Base-by-base conservation (phyloP, 2,888 invertebrate species). In the Stenotaenia linearis region DNA sequence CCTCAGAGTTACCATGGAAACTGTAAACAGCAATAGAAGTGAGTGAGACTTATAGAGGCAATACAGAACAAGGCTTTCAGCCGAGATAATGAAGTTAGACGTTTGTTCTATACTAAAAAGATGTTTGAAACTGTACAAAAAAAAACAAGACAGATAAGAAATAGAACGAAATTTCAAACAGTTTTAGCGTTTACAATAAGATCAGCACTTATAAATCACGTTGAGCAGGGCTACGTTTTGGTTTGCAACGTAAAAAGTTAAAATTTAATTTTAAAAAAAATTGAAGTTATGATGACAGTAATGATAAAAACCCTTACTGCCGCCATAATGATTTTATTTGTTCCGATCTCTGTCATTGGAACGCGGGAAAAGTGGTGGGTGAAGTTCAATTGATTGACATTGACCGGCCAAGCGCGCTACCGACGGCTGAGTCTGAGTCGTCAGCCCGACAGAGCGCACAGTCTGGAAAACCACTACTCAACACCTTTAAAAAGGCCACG, bases 41-140 rank as follows among this genome's bases (percentile, higher is more conserved):
- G 69, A 69, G 69, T 28, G 69, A 69, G 69, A 69, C 69, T 69
- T 69, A 69, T 69, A 28, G 69, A 69, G 25, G n/a, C 69, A 69
- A 69, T 69, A 69, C 69, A 69, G 69, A 69, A 69, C 69, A 69
- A 69, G 69, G 69, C 69, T 69, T 69, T 69, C 69, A 69, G 69
- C 69, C 69, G 25, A 69, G 69, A 69, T 69, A 69, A 69, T 69
- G 69, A 69, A 69, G 69, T 69, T 69, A 69, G 69, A 69, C 69
- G 69, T 28, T 69, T 69, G 69, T 69, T 69, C 69, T 23, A 25
- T 69, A 69, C 69, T 3, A 69, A 69, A 45, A 69, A 23, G 25
- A 28, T 28, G 28, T 69, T 69, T 69, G 25, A 69, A 69, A 69
- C 69, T 15, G 28, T 28, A 4, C 4, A 12, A 69, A 69, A 25